Base-by-base conservation (phyloP, 1,140 invertebrate species). In the Oscheius sp. region DNA sequence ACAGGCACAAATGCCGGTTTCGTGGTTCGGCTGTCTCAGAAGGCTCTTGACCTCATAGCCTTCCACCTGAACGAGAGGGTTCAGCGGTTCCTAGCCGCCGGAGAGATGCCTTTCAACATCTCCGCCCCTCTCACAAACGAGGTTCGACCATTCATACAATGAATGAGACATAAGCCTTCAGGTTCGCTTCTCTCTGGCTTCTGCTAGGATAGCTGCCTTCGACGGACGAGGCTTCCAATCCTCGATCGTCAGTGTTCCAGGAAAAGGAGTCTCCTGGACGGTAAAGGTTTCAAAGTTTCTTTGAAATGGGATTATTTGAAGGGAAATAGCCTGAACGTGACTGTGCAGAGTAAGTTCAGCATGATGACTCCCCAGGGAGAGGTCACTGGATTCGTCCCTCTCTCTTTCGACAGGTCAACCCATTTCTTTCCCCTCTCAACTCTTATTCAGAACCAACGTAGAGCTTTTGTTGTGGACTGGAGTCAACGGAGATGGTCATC, bases 321-420 rank as follows among this genome's bases (percentile, higher is more conserved):
- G 80, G 81, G 81, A 10, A 64, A 74, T 18, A 79, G 80, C 32
- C 65, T 82, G 18, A 77, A 78, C 45, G 68, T 74, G 29, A 80
- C 80, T 18, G 59, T 84, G 3, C 70, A 74, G 46, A 59, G 75
- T 31, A 64, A 65, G 38, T 82, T 75, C 74, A 73, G 66, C 38
- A 62, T 80, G 28, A 58, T 46, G 15, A 73, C 76, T 62, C 68
- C 74, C 7, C 68, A 65, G 32, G 78, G 76, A 2, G 79, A 81
- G 61, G 72, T 75, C 49, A 80, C 62, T 28, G 83, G 82, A 28
- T 46, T 75, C 31, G 83, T 84, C 23, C 81, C 81, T 23, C 65
- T 82, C 26, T 78, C 80, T 28, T 78, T 82, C 42, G 83, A 84
- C 52, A 71, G 78, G n/a, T n/a, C n/a, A n/a, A n/a, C n/a, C n/a